Evolutionary conservation across 2,888 invertebrate species (phyloP).

Genomic region (Fragum whitleyi): DNA sequence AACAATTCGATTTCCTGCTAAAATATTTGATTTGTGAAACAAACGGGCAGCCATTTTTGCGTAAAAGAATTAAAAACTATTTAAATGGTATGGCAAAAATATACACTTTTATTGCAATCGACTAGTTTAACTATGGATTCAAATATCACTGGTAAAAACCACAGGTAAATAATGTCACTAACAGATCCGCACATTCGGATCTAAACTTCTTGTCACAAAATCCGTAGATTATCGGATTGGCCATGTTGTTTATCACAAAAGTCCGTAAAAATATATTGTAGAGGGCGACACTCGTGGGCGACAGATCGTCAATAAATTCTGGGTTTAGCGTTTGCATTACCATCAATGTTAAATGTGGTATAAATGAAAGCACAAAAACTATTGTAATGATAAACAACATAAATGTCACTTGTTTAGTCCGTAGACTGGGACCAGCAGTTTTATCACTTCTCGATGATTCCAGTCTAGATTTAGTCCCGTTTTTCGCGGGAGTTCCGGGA

Average conservation of each 20-base stretch:
- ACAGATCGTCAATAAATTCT: conserved; percentile 51
- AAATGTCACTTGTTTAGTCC: conserved; percentile 68
- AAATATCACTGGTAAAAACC: conserved; percentile 25
- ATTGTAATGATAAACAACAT: conserved; percentile 72
- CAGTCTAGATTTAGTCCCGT: conserved; percentile 23
- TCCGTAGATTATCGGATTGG: conserved; percentile 75
- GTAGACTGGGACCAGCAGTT: conserved; percentile 47
- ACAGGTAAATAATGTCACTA: conserved; percentile 41
- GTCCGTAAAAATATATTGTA: conserved; percentile 71
- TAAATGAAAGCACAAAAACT: conserved; percentile 72
- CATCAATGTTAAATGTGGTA: conserved; percentile 70
- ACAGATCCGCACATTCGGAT: conserved; percentile 61
- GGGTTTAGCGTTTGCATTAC: conserved; percentile 58
- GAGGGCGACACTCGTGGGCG: conserved; percentile 44
- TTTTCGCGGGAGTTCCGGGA: conserved; percentile 32
- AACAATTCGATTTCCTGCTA: too few relatives aligned
- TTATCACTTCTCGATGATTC: conserved; percentile 15
- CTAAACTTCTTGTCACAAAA: conserved; percentile 74
- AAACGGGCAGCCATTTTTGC: too few relatives aligned
- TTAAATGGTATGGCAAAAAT: too few relatives aligned
- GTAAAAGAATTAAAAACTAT: too few relatives aligned
- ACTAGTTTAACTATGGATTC: too few relatives aligned
- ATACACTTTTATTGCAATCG: too few relatives aligned
- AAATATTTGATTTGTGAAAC: too few relatives aligned
- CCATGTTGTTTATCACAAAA: conserved; percentile 75